Evolutionary conservation across 2,797 vertebrate genomes (phyloP).

Genomic region (Hydrophis major): DNA sequence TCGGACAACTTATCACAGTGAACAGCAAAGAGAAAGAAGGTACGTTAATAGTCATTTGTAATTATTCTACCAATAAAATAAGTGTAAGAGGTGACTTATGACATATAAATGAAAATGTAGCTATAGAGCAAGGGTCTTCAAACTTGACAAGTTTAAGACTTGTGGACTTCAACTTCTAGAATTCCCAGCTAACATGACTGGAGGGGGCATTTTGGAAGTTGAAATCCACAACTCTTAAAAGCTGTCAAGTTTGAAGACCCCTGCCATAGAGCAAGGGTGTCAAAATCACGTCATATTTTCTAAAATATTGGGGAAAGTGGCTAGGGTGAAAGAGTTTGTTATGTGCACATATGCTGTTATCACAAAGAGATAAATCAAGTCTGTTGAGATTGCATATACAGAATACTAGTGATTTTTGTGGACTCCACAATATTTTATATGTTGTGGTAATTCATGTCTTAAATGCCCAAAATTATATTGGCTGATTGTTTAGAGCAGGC

Average conservation of each 20-base stretch:
- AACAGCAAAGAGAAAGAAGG: conserved; percentile 85
- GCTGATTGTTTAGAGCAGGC: background rate
- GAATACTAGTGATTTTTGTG: background rate
- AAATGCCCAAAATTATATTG: background rate
- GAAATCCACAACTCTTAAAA: too few relatives aligned
- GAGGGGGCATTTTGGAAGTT: too few relatives aligned
- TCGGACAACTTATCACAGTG: conserved; percentile 77
- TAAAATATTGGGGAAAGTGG: background rate
- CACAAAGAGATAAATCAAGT: background rate
- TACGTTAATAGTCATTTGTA: conserved; percentile 60
- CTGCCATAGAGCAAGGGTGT: background rate
- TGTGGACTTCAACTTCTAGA: too few relatives aligned
- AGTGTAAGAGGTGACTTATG: background rate
- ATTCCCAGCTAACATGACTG: too few relatives aligned
- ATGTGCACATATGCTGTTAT: background rate
- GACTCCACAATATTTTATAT: background rate
- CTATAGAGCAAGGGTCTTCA: too few relatives aligned
- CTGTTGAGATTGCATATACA: background rate
- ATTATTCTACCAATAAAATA: background rate
- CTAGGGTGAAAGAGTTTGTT: background rate
- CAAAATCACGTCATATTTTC: background rate
- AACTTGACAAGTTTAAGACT: too few relatives aligned
- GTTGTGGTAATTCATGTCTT: background rate
- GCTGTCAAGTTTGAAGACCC: too few relatives aligned
- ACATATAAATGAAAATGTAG: background rate